Evolutionary conservation across 2,797 vertebrate species (phyloP).

Genomic region (Lerista edwardsae): DNA sequence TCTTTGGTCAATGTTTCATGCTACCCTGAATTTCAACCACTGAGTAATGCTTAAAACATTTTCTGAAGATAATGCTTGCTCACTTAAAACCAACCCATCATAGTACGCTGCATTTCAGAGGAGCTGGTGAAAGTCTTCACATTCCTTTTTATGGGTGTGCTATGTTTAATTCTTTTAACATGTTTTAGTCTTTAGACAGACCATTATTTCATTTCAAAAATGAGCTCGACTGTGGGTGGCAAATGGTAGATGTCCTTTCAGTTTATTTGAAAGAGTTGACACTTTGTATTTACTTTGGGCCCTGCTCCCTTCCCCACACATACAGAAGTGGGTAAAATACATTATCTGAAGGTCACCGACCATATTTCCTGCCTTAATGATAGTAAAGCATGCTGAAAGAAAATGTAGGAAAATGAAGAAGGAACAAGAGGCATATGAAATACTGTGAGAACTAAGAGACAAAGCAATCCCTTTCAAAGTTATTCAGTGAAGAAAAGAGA

Average conservation of each 20-base stretch:
- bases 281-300: conserved; percentile 64
- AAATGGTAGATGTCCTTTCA: conserved; percentile 64
- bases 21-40: neutral
- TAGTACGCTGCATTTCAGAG: conserved; percentile 46
- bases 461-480: conserved; percentile 47
- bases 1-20: conserved; percentile 15
- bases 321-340: conserved; percentile 52
- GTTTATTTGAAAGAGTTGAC: conserved; percentile 71
- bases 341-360: conserved; percentile 57
- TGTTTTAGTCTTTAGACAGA: conserved; percentile 48
- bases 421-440: conserved; percentile 48
- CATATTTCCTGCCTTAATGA: conserved; percentile 60
- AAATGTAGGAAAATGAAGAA: conserved; percentile 61
- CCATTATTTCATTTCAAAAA: conserved; percentile 51
- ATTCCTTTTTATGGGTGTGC: conserved; percentile 49
- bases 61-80: conserved; percentile 23
- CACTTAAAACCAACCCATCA: conserved; percentile 32
- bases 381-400: conserved; percentile 53
- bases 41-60: conserved; percentile 11
- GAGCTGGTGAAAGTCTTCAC: conserved; percentile 45
- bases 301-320: conserved; percentile 11
- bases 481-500: neutral
- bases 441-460: conserved; percentile 48
- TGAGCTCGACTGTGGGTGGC: conserved; percentile 63
- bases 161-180: conserved; percentile 58